Evolutionary conservation across 2,888 invertebrate genomes (phyloP).

Genomic region (Oxytorus armatus): DNA sequence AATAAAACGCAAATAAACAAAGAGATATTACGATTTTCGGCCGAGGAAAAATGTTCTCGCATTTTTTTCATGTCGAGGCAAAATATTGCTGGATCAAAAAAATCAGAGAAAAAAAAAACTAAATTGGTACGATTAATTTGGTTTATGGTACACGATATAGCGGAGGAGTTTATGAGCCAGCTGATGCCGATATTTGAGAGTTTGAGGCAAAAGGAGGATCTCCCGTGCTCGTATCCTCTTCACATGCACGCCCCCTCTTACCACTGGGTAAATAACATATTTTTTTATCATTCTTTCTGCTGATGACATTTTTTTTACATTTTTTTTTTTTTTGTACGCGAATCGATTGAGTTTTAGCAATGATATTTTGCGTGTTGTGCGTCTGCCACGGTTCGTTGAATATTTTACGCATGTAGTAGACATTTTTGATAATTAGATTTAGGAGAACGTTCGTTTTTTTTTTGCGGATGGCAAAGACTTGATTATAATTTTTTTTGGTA

Average conservation of each 20-base stretch:
- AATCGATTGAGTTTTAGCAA: slow-evolving; percentile 63
- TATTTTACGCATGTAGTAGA: slow-evolving; percentile 52
- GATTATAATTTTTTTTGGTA: not conserved
- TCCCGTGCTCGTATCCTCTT: slow-evolving; percentile 95
- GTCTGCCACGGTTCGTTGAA: slow-evolving; percentile 29
- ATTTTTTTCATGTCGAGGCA: slow-evolving; percentile 30
- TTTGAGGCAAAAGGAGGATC: slow-evolving; percentile 95
- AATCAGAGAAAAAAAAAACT: slow-evolving; percentile 49
- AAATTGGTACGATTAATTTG: slow-evolving; percentile 72
- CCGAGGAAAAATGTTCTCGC: slow-evolving; percentile 1
- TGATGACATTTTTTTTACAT: slow-evolving; percentile 73
- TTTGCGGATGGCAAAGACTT: slow-evolving; percentile 5
- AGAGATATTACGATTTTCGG: slow-evolving; percentile 32
- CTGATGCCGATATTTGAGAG: slow-evolving; percentile 98
- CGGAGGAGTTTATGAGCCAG: slow-evolving; percentile 97
- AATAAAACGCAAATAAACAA: slow-evolving; percentile 31
- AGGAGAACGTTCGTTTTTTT: slow-evolving; percentile 15
- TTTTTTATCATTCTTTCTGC: slow-evolving; percentile 76
- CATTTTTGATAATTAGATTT: slow-evolving; percentile 44
- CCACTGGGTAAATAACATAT: slow-evolving; percentile 89
- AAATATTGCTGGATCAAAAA: slow-evolving; percentile 29
- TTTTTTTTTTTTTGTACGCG: slow-evolving; percentile 67
- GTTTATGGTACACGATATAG: slow-evolving; percentile 85
- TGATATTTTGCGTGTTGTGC: slow-evolving; percentile 84
- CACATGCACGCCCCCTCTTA: slow-evolving; percentile 92